A percentile compares a stretch with the other conserved stretches of the same genome.
phyloP scores from a whole-genome alignment of 2,888 invertebrate species.

The Lasioglossum oenotherae region DNA sequence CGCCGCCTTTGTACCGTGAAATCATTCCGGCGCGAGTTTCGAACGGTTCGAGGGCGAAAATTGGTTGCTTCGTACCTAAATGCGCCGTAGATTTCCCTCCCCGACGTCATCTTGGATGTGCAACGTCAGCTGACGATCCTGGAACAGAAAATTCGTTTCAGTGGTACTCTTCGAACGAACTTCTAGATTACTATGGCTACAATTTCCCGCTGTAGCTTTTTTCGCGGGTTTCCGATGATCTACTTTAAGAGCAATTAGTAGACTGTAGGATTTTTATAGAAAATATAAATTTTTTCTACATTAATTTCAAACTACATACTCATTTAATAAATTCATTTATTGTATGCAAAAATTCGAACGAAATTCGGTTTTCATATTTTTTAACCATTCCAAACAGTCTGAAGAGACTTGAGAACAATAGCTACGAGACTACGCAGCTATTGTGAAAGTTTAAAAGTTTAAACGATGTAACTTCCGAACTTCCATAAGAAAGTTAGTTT shows the following conservation, averaged over 20 bases:
- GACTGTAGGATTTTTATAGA: not conserved
- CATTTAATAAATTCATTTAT: too few relatives aligned
- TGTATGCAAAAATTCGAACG: not conserved
- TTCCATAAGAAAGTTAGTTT: not conserved
- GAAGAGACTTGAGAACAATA: not conserved
- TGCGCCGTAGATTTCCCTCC: slow-evolving; percentile 78
- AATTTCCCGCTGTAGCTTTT: not conserved
- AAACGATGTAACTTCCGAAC: not conserved
- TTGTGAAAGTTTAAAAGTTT: not conserved
- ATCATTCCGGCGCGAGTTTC: not conserved
- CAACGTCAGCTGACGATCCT: slow-evolving; percentile 78
- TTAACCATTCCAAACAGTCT: not conserved
- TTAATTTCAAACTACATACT: not conserved
- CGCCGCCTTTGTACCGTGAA: not conserved
- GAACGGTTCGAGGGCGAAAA: not conserved
- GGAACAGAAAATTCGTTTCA: slow-evolving; percentile 51
- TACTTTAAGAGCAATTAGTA: not conserved
- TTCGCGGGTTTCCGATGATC: not conserved
- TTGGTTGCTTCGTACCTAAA: slow-evolving; percentile 71
- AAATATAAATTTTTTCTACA: not conserved
- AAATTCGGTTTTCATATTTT: not conserved
- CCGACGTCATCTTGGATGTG: slow-evolving; percentile 78
- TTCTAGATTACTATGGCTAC: not conserved
- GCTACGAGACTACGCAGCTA: not conserved
- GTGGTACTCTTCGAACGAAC: not conserved